Evolutionary conservation across 1,140 invertebrate genomes (phyloP).

Genomic region (Lepidurus packardi): DNA sequence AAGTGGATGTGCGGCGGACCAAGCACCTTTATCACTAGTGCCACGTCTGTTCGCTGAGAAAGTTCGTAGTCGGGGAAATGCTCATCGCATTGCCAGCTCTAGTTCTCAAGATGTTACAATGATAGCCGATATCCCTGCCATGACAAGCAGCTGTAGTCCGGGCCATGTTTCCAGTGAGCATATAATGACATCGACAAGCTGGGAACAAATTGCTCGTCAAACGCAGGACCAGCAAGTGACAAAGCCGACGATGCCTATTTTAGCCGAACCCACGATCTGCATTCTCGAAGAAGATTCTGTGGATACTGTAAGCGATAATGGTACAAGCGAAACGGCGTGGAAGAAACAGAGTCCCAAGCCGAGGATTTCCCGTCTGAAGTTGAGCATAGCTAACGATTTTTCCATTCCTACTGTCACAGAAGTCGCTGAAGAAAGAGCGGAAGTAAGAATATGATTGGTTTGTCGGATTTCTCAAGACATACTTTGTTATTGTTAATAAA

Average conservation of each 20-base stretch:
- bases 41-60: background rate
- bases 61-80: background rate
- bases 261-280: background rate
- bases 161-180: background rate
- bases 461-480: too few relatives aligned
- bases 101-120: background rate
- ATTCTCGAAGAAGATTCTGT: background rate
- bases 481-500: background rate
- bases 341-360: background rate
- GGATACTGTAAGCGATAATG: background rate
- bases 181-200: background rate
- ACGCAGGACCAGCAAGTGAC: background rate
- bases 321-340: background rate
- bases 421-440: background rate
- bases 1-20: background rate
- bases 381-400: background rate
- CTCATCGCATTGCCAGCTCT: background rate
- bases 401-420: background rate
- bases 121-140: background rate
- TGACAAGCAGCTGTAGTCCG: background rate
- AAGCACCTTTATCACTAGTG: background rate
- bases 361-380: background rate
- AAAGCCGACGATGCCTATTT: background rate
- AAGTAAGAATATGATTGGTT: background rate
- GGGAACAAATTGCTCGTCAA: background rate